Conservation (phyloP, 2,113 vertebrate species). For the Ptyas mucosa region DNA sequence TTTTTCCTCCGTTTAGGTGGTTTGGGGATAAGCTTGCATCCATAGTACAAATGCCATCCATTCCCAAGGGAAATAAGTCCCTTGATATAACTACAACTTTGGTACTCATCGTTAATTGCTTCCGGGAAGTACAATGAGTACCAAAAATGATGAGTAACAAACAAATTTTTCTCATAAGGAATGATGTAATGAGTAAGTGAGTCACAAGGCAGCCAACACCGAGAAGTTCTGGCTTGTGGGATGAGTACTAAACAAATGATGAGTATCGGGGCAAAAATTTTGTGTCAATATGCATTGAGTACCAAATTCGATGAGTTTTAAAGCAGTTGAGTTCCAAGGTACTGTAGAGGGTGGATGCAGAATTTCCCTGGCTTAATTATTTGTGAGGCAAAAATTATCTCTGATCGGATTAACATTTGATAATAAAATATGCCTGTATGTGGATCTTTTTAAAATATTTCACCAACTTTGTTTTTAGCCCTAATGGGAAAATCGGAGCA, state of each 20-base stretch:
- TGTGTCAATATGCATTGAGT: too few species aligned
- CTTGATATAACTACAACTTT: neutral
- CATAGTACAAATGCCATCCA: neutral
- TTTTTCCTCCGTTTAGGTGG: neutral
- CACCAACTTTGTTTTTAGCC: slow-evolving; percentile 11
- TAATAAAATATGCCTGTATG: neutral
- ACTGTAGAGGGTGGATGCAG: neutral
- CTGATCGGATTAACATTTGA: slow-evolving; percentile 9
- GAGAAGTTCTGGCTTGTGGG: too few species aligned
- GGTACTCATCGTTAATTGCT: neutral
- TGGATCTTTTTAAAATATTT: slow-evolving; percentile 37
- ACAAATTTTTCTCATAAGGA: neutral
- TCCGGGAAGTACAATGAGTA: neutral
- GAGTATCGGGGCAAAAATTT: too few species aligned
- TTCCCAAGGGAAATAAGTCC: neutral
- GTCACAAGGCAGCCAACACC: too few species aligned
- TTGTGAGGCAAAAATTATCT: neutral
- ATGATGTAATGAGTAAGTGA: too few species aligned
- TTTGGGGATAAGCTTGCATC: neutral
- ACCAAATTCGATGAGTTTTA: too few species aligned
- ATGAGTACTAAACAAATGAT: too few species aligned
- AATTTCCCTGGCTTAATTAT: neutral
- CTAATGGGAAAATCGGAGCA: neutral
- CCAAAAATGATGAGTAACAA: neutral
- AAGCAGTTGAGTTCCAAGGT: too few species aligned